A percentile compares a stretch with the other conserved stretches of the same genome.
phyloP scores from a whole-genome alignment of 2,797 vertebrate species.

The Spea hammondii region DNA sequence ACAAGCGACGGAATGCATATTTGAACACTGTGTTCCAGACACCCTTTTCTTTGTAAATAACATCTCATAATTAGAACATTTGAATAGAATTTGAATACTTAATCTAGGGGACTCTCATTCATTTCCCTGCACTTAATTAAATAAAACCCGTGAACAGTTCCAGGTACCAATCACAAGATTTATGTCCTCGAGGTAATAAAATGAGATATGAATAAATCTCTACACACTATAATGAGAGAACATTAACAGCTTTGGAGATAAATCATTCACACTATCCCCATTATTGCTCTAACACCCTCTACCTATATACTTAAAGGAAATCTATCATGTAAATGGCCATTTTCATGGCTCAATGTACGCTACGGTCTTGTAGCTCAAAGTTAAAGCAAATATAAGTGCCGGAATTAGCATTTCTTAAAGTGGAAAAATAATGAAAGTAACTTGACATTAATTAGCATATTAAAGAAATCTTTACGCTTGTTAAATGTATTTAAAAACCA shows the following conservation, averaged over 20 bases:
- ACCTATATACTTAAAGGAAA: conserved; percentile 7
- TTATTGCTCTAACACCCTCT: conserved; percentile 31
- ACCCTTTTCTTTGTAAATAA: conserved; percentile 30
- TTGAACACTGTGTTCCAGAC: conserved; percentile 21
- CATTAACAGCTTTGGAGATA: conserved; percentile 43
- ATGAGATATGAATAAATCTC: conserved; percentile 48
- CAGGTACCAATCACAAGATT: conserved; percentile 37
- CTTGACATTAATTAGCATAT: no score
- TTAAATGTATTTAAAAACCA: no score
- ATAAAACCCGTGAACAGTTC: conserved; percentile 32
- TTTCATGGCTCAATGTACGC: neutral
- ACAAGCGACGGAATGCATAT: neutral
- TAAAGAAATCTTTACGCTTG: no score
- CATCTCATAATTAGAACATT: conserved; percentile 34
- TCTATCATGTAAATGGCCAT: neutral
- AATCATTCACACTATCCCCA: conserved; percentile 34
- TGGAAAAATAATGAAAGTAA: no score
- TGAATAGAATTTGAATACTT: conserved; percentile 43
- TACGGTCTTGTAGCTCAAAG: neutral
- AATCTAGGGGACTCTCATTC: conserved; percentile 22
- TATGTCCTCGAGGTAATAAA: conserved; percentile 50
- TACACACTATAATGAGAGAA: conserved; percentile 43
- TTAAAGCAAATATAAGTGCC: neutral
- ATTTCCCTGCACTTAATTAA: conserved; percentile 48
- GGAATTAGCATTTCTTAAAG: no score